phyloP scores from a whole-genome alignment of 1,140 invertebrate species.

The Linepithema humile region DNA sequence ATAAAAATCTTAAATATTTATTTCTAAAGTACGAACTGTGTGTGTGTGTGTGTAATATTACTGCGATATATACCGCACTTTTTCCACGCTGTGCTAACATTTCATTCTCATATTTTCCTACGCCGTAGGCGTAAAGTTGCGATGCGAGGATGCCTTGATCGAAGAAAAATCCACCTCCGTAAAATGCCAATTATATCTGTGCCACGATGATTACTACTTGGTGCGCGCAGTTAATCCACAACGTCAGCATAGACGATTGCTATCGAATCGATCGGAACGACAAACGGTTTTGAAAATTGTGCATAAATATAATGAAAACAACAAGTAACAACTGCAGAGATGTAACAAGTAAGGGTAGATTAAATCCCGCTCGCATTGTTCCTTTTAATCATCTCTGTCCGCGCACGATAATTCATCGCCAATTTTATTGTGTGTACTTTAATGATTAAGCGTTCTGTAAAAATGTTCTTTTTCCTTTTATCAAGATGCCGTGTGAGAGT shows the following conservation, averaged over 20 bases:
- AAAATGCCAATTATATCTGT: slow-evolving; percentile 18
- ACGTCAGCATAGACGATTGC: slow-evolving; percentile 21
- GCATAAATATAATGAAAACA: slow-evolving; percentile 5
- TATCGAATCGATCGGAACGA: slow-evolving; percentile 8
- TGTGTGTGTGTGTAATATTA: no score
- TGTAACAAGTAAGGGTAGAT: background rate
- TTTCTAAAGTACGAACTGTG: no score
- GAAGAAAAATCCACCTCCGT: slow-evolving; percentile 31
- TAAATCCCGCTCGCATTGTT: background rate
- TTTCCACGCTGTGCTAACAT: background rate
- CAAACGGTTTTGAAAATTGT: background rate
- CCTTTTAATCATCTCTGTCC: slow-evolving; percentile 23
- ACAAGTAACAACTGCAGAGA: background rate
- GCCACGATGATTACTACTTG: slow-evolving; percentile 26
- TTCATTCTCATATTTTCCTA: background rate
- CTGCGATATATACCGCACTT: background rate
- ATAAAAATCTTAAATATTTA: no score
- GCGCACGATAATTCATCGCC: slow-evolving; percentile 12
- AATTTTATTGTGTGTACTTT: background rate
- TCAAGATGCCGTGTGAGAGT: background rate
- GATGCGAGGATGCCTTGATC: background rate
- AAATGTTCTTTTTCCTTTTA: background rate
- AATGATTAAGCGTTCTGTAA: background rate
- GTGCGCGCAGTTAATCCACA: background rate
- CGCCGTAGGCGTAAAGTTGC: slow-evolving; percentile 9